Evolutionary conservation across 2,797 vertebrate species (phyloP), one percentile per base, ranked within the genome.

Genomic region (Lates japonicus): DNA sequence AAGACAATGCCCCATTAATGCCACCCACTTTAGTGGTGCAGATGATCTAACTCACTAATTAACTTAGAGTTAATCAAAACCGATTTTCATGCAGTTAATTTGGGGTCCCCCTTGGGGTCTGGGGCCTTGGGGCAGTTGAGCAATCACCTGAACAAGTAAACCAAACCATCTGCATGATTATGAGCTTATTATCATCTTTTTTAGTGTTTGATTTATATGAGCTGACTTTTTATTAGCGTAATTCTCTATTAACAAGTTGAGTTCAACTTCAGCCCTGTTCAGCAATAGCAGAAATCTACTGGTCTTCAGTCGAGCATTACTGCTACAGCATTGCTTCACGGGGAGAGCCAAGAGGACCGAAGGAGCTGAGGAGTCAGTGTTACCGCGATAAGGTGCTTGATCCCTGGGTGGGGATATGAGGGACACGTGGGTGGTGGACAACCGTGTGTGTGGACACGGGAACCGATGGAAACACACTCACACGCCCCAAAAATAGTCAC

Each of bases 401-500:
- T 75, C 48, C 48, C 8, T 12, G 33, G 41, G 25, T 31, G 58
- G 46, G 49, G 48, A 78, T 61, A 25, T 29, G 25, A 39, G n/a
- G 48, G 3, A 51, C 7, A 39, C 1, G 3, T 10, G 4, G 33
- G 25, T n/a, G 37, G 46, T 59, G 14, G 17, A 25, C 22, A 41
- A 51, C 55, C 33, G 44, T 5, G 31, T 17, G 17, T 7, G 20
- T 16, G 16, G 42, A 44, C 42, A 44, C 14, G 16, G 42, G 8
- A 37, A 4, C 25, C 29, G 13, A 64, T 9, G 12, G 29, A 35
- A 31, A 17, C 39, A n/a, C 52, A 60, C 57, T 13, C 57, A 37
- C 46, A 68, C 44, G 42, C 63, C 25, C 10, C 19, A 29, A 54
- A 80, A 61, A 65, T 25, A 42, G 61, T 57, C 51, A 72, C 3